These are phyloP conservation scores for Coelopa frigida DNA, from an alignment of 1,140 invertebrate species.

Conservation along the genomic window DNA sequence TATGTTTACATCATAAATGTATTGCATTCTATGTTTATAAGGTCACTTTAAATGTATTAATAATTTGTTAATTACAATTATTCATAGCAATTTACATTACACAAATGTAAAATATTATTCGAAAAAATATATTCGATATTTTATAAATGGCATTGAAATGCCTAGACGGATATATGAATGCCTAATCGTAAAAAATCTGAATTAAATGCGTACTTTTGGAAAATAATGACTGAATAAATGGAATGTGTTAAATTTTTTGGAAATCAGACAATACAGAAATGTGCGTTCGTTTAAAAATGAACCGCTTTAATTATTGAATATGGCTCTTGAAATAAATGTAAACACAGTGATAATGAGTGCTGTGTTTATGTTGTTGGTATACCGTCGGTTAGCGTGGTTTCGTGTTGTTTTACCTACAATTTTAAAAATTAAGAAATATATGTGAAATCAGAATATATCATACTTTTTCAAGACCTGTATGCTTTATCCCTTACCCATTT, in stretches of 20 bases:
- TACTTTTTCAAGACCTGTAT: background rate
- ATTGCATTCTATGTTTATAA: background rate
- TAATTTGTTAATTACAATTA: background rate
- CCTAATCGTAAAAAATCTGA: background rate
- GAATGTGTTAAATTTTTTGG: background rate
- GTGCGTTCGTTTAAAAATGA: background rate
- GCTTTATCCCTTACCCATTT: constrained; percentile 60
- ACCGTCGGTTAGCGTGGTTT: constrained; percentile 28
- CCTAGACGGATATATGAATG: background rate
- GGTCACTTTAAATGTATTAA: background rate
- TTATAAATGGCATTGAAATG: background rate
- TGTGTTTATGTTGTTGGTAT: constrained; percentile 32
- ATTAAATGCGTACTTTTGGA: background rate
- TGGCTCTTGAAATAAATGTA: constrained; percentile 26
- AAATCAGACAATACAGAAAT: constrained; percentile 6
- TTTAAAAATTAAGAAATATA: background rate
- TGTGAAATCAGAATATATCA: background rate
- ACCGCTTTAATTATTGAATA: constrained; percentile 11
- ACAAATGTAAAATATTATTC: background rate
- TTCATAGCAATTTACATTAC: constrained; percentile 1
- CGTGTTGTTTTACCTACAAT: constrained; percentile 58
- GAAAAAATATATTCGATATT: background rate
- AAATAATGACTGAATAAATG: background rate
- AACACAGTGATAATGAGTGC: constrained; percentile 27
- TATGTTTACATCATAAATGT: background rate